A percentile compares a stretch with the other conserved stretches of the same genome.
phyloP scores from a whole-genome alignment of 1,140 invertebrate genomes.

The Drosophila insularis region DNA sequence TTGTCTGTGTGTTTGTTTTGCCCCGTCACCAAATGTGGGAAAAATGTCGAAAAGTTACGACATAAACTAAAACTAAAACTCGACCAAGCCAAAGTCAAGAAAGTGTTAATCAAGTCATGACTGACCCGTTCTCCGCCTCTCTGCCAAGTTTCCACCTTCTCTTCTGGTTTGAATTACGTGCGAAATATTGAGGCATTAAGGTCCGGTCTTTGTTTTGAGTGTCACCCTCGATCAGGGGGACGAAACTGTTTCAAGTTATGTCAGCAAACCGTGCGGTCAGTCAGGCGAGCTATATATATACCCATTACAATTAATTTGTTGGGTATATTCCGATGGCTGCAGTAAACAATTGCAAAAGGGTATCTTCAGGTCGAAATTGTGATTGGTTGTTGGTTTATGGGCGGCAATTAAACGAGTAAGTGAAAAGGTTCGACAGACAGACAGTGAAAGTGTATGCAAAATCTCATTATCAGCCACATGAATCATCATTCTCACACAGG shows the following conservation, averaged over 20 bases:
- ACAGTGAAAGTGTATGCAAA: constrained; percentile 30
- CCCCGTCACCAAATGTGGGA: constrained; percentile 61
- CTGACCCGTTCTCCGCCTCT: constrained; percentile 54
- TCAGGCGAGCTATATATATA: neutral
- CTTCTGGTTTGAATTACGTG: constrained; percentile 64
- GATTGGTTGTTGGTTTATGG: neutral
- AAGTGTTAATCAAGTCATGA: constrained; percentile 72
- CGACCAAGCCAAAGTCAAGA: constrained; percentile 33
- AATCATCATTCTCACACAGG: constrained; percentile 71
- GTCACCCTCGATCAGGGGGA: constrained; percentile 18
- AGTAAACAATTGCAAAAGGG: neutral
- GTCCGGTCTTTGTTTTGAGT: constrained; percentile 42
- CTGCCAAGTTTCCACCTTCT: constrained; percentile 20
- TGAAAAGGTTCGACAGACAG: constrained; percentile 22
- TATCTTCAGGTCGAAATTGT: neutral
- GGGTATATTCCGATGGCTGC: neutral
- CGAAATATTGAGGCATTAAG: constrained; percentile 57
- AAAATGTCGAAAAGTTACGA: constrained; percentile 70
- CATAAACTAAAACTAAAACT: constrained; percentile 39
- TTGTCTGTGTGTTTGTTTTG: constrained; percentile 69
- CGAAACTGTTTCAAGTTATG: constrained; percentile 28
- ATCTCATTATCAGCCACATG: constrained; percentile 23
- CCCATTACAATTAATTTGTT: neutral
- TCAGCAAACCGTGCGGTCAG: constrained; percentile 18
- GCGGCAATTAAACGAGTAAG: constrained; percentile 4